These are phyloP conservation scores for Odontesthes bonariensis DNA, from an alignment of 2,113 vertebrate species.

Conservation along the genomic window DNA sequence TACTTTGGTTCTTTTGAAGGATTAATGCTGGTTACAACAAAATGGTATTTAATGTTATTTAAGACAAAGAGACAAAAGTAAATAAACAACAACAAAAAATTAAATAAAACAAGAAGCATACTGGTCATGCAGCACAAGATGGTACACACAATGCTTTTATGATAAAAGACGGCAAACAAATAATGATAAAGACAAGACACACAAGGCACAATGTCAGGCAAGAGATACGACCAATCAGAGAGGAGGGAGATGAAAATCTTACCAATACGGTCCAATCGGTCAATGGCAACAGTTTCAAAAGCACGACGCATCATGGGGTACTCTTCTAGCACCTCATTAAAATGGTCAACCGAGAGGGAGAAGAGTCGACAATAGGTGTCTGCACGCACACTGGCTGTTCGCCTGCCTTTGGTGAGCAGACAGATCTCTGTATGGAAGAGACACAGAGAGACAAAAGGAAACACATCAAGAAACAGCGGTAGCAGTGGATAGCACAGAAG, in stretches of 20 bases:
- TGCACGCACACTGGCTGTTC: constrained; percentile 96
- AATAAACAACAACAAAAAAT: background rate
- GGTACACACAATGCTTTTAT: constrained; percentile 80
- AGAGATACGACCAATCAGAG: constrained; percentile 57
- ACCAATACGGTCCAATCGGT: constrained; percentile 97
- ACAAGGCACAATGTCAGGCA: constrained; percentile 79
- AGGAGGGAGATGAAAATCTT: constrained; percentile 63
- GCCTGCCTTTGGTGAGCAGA: constrained; percentile 95
- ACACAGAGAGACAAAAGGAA: constrained; percentile 18
- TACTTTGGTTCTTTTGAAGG: constrained; percentile 71
- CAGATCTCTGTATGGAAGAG: constrained; percentile 89
- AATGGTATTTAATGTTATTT: constrained; percentile 48
- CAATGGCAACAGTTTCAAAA: constrained; percentile 98
- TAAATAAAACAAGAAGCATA: constrained; percentile 60
- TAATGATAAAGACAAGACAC: constrained; percentile 72
- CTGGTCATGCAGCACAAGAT: constrained; percentile 83
- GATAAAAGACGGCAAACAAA: constrained; percentile 73
- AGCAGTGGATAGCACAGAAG: constrained; percentile 17
- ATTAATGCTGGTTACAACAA: constrained; percentile 72
- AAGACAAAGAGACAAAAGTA: constrained; percentile 47
- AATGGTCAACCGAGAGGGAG: constrained; percentile 97
- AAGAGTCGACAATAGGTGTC: constrained; percentile 98
- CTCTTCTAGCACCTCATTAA: constrained; percentile 98
- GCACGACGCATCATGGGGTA: constrained; percentile 99
- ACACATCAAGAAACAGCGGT: constrained; percentile 17